These are phyloP conservation scores for Nemotelus nigrinus DNA, from an alignment of 2,888 invertebrate genomes.

Conservation along the genomic window DNA sequence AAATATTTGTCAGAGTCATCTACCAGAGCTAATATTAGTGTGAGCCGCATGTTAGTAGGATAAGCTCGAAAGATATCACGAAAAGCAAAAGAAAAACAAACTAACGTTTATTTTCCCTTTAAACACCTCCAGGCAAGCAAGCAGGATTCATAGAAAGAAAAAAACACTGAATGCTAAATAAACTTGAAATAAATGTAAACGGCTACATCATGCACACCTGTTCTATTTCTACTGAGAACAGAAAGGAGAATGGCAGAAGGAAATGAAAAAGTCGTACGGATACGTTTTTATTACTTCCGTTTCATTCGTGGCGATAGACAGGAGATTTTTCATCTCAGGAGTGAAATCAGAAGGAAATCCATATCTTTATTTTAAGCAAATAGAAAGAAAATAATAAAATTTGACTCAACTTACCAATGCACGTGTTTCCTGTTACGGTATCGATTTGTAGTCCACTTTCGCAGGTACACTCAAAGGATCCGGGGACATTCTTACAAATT, in stretches of 20 bases:
- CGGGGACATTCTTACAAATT: conserved; percentile 68
- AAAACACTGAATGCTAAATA: background rate
- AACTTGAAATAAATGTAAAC: conserved; percentile 37
- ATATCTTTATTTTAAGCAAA: background rate
- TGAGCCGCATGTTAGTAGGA: too few relatives aligned
- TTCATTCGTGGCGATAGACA: conserved; percentile 8
- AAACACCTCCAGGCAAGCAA: background rate
- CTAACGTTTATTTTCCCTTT: background rate
- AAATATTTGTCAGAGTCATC: background rate
- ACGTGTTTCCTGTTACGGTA: conserved; percentile 63
- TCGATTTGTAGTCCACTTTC: conserved; percentile 67
- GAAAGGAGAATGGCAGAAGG: conserved; percentile 15
- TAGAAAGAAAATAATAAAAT: background rate
- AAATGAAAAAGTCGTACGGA: conserved; percentile 45
- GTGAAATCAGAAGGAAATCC: background rate
- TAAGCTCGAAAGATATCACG: background rate
- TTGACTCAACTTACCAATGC: conserved; percentile 64
- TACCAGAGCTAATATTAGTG: too few relatives aligned
- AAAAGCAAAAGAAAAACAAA: background rate
- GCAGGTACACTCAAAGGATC: conserved; percentile 70
- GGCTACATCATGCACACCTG: conserved; percentile 50
- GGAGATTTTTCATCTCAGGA: conserved; percentile 9
- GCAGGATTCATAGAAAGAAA: conserved; percentile 9
- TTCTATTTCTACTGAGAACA: conserved; percentile 20
- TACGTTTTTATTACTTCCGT: conserved; percentile 37